Conservation (phyloP, 2,797 vertebrate species). For the Ispidina lecontei region DNA sequence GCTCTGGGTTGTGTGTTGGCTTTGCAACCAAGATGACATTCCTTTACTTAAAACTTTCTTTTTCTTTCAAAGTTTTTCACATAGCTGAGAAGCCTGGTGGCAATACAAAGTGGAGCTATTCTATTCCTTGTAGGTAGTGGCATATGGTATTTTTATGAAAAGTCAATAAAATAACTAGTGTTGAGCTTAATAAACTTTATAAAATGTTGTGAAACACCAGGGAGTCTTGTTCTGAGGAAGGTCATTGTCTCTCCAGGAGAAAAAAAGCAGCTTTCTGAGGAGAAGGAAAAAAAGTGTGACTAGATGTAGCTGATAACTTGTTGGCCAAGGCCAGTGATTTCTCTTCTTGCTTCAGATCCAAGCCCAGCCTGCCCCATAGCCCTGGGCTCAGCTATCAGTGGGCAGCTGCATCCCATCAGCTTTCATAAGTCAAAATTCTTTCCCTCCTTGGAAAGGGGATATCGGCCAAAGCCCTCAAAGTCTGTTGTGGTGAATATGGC, state of each 20-base stretch:
- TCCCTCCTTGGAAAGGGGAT: neutral
- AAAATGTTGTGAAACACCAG: neutral
- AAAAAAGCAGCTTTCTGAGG: neutral
- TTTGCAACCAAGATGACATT: neutral
- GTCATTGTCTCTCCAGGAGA: neutral
- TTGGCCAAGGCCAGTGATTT: neutral
- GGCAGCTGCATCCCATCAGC: neutral
- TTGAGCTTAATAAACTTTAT: neutral
- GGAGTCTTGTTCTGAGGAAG: neutral
- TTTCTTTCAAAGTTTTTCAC: neutral
- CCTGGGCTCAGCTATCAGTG: neutral
- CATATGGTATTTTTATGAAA: neutral
- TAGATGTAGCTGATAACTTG: neutral
- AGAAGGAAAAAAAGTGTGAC: neutral
- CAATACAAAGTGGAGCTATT: neutral
- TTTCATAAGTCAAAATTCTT: neutral
- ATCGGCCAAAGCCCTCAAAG: neutral
- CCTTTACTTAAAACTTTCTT: neutral
- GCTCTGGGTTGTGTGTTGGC: neutral
- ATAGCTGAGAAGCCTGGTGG: neutral
- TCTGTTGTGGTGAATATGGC: neutral
- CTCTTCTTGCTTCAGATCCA: neutral
- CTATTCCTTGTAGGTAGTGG: neutral
- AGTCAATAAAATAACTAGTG: neutral
- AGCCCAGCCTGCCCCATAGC: neutral